Evolutionary conservation across 2,797 vertebrate species (phyloP), one percentile per base, ranked within the genome.

Genomic region (Catostomus latipinnis): DNA sequence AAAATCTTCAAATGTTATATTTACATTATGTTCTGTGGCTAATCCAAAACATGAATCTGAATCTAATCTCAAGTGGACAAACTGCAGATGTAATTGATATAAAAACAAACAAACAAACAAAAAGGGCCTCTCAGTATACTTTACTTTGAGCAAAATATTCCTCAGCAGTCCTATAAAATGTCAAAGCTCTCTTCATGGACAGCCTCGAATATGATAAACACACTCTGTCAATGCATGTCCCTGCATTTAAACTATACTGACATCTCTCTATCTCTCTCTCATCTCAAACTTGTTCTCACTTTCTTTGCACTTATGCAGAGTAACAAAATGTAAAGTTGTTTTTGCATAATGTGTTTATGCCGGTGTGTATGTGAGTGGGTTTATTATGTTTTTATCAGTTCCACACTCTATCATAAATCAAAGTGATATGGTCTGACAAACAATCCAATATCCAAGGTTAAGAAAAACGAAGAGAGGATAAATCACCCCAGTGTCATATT

Each of bases 361-460:
- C 34, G 54, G 45, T 48, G 76, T 65, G 60, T 18, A 12, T 57
- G 76, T 56, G 70, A 8, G 34, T 61, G 56, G 54, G 62, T 74
- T 92, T 91, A 90, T 93, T 91, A 93, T 94, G 71, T 93, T 91
- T 95, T 94, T 94, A 95, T 94, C 93, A 94, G 93, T 90, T 91
- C 90, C 91, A 94, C 93, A 93, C 92, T 94, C 92, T 91, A 90
- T 86, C 92, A 89, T 90, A 94, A 93, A 94, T 94, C 92, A 95
- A 93, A 93, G 92, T 74, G 93, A 95, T 96, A 94, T 92, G 91
- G 91, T 93, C 94, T 94, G 94, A 95, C 92, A 95, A 95, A 95
- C 93, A 95, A 95, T 93, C 90, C 89, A 88, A 95, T 95, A 95
- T 90, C 93, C 94, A 94, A 95, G 94, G 94, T 95, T 95, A 95